phyloP scores from a whole-genome alignment of 2,888 invertebrate genomes.

The Agrotis segetum region DNA sequence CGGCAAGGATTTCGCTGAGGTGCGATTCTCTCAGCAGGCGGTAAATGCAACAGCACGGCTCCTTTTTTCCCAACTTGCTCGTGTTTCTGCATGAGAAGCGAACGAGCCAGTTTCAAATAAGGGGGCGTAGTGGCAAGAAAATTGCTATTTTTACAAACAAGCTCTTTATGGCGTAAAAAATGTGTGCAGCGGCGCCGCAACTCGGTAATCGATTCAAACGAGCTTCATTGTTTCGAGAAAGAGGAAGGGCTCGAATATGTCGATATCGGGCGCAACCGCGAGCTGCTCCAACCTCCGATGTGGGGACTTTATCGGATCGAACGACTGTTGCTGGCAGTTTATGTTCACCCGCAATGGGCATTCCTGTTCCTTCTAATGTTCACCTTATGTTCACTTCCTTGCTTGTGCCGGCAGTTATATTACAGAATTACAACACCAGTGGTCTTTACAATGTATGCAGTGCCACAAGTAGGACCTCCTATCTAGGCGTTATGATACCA shows the following conservation, averaged over 20 bases:
- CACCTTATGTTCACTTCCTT: constrained; percentile 71
- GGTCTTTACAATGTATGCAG: constrained; percentile 27
- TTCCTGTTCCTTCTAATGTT: constrained; percentile 79
- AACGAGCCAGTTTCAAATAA: constrained; percentile 77
- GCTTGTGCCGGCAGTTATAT: constrained; percentile 59
- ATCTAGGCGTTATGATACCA: constrained; percentile 27
- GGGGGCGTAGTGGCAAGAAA: constrained; percentile 80
- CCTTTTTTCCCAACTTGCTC: constrained; percentile 73
- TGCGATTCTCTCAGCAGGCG: constrained; percentile 77
- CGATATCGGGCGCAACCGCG: constrained; percentile 75
- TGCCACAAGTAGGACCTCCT: constrained; percentile 23
- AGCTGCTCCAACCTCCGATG: constrained; percentile 72
- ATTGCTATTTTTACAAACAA: constrained; percentile 85
- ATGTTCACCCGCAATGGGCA: constrained; percentile 77
- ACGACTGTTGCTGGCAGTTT: constrained; percentile 80
- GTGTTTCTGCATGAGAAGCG: constrained; percentile 78
- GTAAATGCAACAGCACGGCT: constrained; percentile 72
- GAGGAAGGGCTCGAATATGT: constrained; percentile 79
- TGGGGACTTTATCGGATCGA: constrained; percentile 80
- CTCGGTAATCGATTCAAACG: constrained; percentile 82
- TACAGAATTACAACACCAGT: constrained; percentile 46
- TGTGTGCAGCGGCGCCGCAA: constrained; percentile 76
- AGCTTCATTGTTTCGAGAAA: constrained; percentile 81
- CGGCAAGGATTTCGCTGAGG: constrained; percentile 69
- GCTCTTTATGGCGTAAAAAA: constrained; percentile 80